Evolutionary conservation across 2,888 invertebrate genomes (phyloP).

Genomic region (Ischnus inquisitorius): DNA sequence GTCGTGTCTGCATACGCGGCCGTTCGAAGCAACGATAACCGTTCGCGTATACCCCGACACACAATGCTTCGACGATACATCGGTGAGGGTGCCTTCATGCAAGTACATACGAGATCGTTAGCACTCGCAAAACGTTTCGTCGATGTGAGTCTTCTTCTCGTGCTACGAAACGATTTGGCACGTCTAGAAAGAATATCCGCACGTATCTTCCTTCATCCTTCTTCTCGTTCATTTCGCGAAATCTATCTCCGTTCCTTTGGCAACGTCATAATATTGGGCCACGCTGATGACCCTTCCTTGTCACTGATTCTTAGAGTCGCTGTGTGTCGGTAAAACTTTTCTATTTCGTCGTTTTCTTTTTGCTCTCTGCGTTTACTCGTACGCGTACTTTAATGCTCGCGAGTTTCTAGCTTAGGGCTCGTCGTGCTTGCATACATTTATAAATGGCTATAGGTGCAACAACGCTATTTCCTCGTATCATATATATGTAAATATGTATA

Average conservation of each 20-base stretch:
- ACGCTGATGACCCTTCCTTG: slow-evolving; percentile 66
- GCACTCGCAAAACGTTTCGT: slow-evolving; percentile 69
- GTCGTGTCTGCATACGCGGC: slow-evolving; percentile 69
- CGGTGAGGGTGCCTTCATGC: slow-evolving; percentile 44
- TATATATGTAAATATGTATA: no score
- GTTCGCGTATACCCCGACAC: slow-evolving; percentile 35
- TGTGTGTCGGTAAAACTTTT: slow-evolving; percentile 70
- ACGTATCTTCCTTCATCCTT: slow-evolving; percentile 24
- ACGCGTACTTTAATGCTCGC: slow-evolving; percentile 63
- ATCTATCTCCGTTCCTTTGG: slow-evolving; percentile 63
- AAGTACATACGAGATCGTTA: slow-evolving; percentile 80
- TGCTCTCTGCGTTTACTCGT: slow-evolving; percentile 38
- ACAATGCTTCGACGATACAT: slow-evolving; percentile 40
- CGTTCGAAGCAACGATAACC: slow-evolving; percentile 2
- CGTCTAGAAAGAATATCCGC: slow-evolving; percentile 52
- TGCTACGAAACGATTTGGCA: slow-evolving; percentile 63
- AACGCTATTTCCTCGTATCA: slow-evolving; percentile 44
- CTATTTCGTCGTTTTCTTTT: slow-evolving; percentile 51
- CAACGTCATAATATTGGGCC: slow-evolving; percentile 66
- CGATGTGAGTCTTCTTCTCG: slow-evolving; percentile 38
- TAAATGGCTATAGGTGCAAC: slow-evolving; percentile 35
- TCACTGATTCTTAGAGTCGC: slow-evolving; percentile 64
- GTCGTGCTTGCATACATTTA: slow-evolving; percentile 42
- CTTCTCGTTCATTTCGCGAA: slow-evolving; percentile 55
- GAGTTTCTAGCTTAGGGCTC: slow-evolving; percentile 65